Conservation (phyloP, 2,113 vertebrate genomes). For the Leucopternis melanops region DNA sequence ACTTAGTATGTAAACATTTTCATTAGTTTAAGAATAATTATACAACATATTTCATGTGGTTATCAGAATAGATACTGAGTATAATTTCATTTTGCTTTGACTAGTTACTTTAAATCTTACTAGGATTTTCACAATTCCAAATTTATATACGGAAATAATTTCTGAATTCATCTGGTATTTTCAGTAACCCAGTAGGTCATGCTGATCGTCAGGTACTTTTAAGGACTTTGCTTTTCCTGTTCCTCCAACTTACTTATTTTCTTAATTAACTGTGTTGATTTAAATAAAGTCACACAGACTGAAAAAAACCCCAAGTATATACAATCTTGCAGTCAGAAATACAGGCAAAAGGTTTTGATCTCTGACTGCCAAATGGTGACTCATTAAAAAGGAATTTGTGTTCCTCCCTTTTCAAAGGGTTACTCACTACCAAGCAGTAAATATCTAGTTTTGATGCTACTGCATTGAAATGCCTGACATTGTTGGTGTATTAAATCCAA, state of each 20-base stretch:
- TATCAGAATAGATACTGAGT: neutral
- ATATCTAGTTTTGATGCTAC: slow-evolving; percentile 55
- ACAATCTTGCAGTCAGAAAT: slow-evolving; percentile 33
- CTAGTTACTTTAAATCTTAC: neutral
- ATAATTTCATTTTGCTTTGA: neutral
- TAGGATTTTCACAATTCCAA: neutral
- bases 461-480: slow-evolving; percentile 26
- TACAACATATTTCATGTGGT: neutral
- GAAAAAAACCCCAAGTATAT: neutral
- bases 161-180: neutral
- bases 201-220: neutral
- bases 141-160: neutral
- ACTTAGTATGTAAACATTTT: neutral
- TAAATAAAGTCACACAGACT: neutral
- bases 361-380: slow-evolving; percentile 60
- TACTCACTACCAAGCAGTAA: slow-evolving; percentile 47
- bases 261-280: neutral
- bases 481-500: slow-evolving; percentile 6
- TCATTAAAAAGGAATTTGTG: slow-evolving; percentile 64
- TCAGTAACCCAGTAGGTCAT: neutral
- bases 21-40: neutral
- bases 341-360: slow-evolving; percentile 51
- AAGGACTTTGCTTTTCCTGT: neutral
- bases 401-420: slow-evolving; percentile 47
- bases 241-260: neutral